These are phyloP conservation scores for Nothocercus julius DNA, from an alignment of 2,113 vertebrate species.

Conservation along the genomic window DNA sequence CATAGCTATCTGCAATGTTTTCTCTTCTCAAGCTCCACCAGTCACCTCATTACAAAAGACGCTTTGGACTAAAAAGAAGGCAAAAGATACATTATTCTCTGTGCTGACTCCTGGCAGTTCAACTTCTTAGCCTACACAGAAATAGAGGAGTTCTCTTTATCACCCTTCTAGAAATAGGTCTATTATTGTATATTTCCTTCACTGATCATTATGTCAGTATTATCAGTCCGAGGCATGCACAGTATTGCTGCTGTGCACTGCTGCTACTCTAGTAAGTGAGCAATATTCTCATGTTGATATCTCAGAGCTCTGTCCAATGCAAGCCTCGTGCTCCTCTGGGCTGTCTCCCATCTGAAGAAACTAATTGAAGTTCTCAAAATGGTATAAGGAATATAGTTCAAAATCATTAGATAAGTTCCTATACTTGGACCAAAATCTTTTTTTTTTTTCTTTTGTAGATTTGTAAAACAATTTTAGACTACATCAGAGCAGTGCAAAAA, in stretches of 20 bases:
- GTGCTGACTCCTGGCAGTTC: background rate
- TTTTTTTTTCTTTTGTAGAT: background rate
- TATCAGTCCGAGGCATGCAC: background rate
- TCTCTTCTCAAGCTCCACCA: background rate
- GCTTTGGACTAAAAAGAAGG: background rate
- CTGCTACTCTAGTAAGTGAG: background rate
- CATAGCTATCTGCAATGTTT: background rate
- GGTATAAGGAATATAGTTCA: background rate
- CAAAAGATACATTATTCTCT: background rate
- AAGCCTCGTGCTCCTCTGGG: background rate
- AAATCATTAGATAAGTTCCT: background rate
- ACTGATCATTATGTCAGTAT: background rate
- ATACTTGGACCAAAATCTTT: accelerated
- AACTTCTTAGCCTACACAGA: background rate
- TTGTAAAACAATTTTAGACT: background rate
- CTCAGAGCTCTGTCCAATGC: background rate
- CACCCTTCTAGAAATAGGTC: background rate
- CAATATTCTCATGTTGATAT: background rate
- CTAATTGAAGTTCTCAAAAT: background rate
- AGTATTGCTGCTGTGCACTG: background rate
- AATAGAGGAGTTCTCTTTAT: background rate
- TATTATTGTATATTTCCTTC: background rate
- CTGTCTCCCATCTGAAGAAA: background rate
- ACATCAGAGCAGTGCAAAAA: too few relatives aligned
- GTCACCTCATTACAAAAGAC: background rate